Conservation (phyloP, 2,113 vertebrate genomes). For the Ptilonorhynchus violaceus region DNA sequence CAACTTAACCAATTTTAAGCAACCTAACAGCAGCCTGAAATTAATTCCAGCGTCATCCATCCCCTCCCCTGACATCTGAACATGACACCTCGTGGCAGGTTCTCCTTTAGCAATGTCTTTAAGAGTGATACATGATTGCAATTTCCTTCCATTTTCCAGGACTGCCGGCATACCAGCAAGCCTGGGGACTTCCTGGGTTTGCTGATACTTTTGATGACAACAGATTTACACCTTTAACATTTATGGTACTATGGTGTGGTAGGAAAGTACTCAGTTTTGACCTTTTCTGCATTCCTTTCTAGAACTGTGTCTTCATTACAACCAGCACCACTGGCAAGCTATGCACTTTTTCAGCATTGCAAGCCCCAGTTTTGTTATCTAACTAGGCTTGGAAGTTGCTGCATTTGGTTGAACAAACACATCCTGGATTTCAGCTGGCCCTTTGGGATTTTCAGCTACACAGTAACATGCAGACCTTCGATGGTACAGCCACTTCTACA, state of each 20-base stretch:
- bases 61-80: not conserved
- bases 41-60: constrained; percentile 6
- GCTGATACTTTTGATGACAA: not conserved
- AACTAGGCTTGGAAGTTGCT: not conserved
- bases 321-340: not conserved
- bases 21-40: not conserved
- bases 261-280: not conserved
- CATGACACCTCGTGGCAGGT: not conserved
- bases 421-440: not conserved
- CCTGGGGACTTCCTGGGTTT: not conserved
- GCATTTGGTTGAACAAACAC: not conserved
- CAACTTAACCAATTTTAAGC: not conserved
- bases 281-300: not conserved
- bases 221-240: not conserved
- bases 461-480: accelerated
- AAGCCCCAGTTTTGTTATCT: not conserved
- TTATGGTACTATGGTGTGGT: not conserved
- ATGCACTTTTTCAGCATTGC: not conserved
- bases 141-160: not conserved
- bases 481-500: not conserved
- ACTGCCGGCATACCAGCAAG: not conserved
- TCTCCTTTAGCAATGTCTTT: constrained; percentile 4
- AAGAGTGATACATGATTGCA: not conserved
- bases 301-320: not conserved
- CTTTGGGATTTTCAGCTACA: not conserved